These are phyloP conservation scores for Leptatherina wallacei DNA, from an alignment of 2,797 vertebrate species.

Conservation along the genomic window DNA sequence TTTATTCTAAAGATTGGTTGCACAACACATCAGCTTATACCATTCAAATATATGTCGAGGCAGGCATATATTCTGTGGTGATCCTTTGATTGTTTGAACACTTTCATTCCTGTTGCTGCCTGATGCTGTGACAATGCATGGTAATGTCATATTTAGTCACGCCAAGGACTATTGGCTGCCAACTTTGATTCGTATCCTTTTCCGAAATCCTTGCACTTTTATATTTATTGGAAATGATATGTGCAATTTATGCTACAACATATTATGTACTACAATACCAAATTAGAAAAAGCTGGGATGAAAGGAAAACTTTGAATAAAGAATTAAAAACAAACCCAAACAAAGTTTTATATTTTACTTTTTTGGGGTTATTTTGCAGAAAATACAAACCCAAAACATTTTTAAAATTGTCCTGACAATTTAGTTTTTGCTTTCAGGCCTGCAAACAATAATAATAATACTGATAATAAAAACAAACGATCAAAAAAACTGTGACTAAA, in stretches of 20 bases:
- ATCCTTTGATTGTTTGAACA: conserved; percentile 23
- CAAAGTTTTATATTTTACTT: not conserved
- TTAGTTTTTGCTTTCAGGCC: not conserved
- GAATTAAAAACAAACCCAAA: not conserved
- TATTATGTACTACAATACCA: not conserved
- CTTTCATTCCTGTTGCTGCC: conserved; percentile 11
- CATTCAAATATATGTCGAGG: conserved; percentile 37
- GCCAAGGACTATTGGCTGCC: conserved; percentile 29
- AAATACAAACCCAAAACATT: not conserved
- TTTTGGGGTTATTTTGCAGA: not conserved
- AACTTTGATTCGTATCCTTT: not conserved
- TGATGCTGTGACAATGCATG: conserved; percentile 41
- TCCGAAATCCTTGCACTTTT: not conserved
- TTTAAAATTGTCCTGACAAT: not conserved
- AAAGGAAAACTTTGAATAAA: not conserved
- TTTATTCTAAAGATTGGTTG: conserved; percentile 7
- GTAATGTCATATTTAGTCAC: conserved; percentile 38
- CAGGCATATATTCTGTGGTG: conserved; percentile 36
- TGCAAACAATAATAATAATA: not conserved
- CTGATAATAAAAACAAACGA: not conserved
- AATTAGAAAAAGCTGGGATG: not conserved
- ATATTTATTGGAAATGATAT: not conserved
- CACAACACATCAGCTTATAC: conserved; percentile 15
- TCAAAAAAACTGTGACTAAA: not conserved
- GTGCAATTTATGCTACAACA: not conserved